Conservation (phyloP, 2,888 invertebrate species). For the Archaeoteleia sp. region DNA sequence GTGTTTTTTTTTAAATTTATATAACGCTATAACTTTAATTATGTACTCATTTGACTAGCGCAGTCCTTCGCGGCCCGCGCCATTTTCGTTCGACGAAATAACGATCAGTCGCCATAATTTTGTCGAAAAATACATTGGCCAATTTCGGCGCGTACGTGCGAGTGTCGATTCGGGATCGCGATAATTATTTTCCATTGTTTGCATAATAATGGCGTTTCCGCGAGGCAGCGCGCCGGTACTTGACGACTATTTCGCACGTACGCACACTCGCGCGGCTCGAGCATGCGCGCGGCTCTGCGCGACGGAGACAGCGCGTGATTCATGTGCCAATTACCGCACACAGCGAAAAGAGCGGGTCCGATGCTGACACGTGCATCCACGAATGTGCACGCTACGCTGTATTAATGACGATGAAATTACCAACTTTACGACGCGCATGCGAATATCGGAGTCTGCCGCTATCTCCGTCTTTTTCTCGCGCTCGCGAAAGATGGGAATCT, state of each 20-base stretch:
- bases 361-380: constrained; percentile 40
- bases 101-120: no score
- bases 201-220: constrained; percentile 61
- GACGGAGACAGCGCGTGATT: constrained; percentile 63
- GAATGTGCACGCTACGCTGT: constrained; percentile 24
- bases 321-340: constrained; percentile 69
- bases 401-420: constrained; percentile 48
- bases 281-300: constrained; percentile 38
- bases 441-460: constrained; percentile 12
- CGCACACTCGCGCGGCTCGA: constrained; percentile 11
- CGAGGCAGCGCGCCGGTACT: constrained; percentile 20
- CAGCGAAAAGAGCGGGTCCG: constrained; percentile 56
- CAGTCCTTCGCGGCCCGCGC: no score
- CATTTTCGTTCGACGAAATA: no score
- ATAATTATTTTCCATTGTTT: constrained; percentile 67
- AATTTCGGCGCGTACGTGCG: constrained; percentile 10
- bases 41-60: no score
- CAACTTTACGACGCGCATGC: constrained; percentile 38
- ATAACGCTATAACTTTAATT: no score
- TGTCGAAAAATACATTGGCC: background rate
- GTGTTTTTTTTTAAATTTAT: no score
- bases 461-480: constrained; percentile 12
- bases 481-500: constrained; percentile 14
- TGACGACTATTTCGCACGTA: background rate
- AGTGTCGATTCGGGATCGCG: constrained; percentile 58